Conservation (phyloP, 2,113 vertebrate genomes). For the Pantherophis guttatus region DNA sequence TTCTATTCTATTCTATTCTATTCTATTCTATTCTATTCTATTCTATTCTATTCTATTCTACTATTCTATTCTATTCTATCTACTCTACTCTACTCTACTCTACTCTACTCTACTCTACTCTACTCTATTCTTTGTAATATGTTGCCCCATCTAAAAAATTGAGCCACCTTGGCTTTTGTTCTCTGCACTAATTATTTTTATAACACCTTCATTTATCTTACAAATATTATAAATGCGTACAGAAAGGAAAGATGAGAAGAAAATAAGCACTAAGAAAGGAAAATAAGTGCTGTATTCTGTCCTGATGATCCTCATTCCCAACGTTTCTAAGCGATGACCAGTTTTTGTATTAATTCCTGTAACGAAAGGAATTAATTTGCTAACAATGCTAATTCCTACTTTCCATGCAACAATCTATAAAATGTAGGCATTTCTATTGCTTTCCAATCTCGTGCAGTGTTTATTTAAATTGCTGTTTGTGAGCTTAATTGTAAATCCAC, state of each 20-base stretch:
- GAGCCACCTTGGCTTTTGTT: not conserved
- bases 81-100: too few relatives aligned
- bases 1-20: too few relatives aligned
- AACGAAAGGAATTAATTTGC: not conserved
- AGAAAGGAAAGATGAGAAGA: not conserved
- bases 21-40: too few relatives aligned
- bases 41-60: too few relatives aligned
- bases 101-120: too few relatives aligned
- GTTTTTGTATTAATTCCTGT: not conserved
- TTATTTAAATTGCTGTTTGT: not conserved
- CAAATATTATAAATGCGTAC: not conserved
- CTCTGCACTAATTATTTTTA: not conserved
- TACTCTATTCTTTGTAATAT: not conserved
- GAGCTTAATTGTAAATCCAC: not conserved
- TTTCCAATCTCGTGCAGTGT: not conserved
- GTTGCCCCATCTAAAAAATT: not conserved
- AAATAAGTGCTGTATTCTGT: not conserved
- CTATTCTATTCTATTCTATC: too few relatives aligned
- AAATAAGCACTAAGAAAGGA: not conserved
- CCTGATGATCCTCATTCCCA: not conserved
- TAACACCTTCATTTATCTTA: not conserved
- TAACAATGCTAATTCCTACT: not conserved
- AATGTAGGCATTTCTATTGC: not conserved
- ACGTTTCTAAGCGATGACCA: not conserved
- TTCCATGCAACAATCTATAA: not conserved